Evolutionary conservation across 1,140 invertebrate genomes (phyloP).

Genomic region (Battus philenor): DNA sequence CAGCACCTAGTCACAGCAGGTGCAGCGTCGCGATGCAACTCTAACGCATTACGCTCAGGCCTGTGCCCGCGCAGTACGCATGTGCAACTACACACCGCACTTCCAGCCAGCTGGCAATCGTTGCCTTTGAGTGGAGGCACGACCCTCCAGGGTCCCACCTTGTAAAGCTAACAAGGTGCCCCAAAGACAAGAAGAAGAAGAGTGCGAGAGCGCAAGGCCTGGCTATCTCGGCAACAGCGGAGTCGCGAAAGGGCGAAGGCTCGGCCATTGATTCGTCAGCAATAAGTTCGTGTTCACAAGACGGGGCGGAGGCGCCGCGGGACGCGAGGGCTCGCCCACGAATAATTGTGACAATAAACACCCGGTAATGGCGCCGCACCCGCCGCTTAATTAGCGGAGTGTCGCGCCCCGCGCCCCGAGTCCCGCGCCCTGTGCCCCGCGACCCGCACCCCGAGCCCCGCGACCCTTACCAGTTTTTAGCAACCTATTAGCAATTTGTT

Average conservation of each 20-base stretch:
- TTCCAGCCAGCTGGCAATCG: too few species aligned
- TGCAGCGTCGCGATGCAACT: too few species aligned
- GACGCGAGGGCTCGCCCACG: conserved; percentile 16
- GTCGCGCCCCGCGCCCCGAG: conserved; percentile 20
- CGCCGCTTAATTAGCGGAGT: conserved; percentile 47
- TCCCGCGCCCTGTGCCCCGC: conserved; percentile 8
- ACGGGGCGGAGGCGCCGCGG: conserved; percentile 16
- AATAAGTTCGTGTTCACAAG: neutral
- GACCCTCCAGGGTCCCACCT: too few species aligned
- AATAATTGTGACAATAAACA: conserved; percentile 60
- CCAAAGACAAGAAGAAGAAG: too few species aligned
- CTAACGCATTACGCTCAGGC: too few species aligned
- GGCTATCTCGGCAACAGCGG: neutral
- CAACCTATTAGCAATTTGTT: conserved; percentile 13
- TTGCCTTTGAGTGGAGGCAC: too few species aligned
- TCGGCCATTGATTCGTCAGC: neutral
- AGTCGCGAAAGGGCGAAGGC: neutral
- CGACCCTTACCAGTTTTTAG: conserved; percentile 15
- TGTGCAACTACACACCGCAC: too few species aligned
- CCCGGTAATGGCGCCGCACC: conserved; percentile 47
- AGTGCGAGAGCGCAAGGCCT: too few species aligned
- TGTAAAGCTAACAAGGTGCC: too few species aligned
- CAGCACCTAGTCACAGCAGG: too few species aligned
- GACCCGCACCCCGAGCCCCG: conserved; percentile 10
- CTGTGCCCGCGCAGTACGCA: too few species aligned